Base-by-base conservation (phyloP, 2,888 invertebrate genomes). In the Pomacea canaliculata region DNA sequence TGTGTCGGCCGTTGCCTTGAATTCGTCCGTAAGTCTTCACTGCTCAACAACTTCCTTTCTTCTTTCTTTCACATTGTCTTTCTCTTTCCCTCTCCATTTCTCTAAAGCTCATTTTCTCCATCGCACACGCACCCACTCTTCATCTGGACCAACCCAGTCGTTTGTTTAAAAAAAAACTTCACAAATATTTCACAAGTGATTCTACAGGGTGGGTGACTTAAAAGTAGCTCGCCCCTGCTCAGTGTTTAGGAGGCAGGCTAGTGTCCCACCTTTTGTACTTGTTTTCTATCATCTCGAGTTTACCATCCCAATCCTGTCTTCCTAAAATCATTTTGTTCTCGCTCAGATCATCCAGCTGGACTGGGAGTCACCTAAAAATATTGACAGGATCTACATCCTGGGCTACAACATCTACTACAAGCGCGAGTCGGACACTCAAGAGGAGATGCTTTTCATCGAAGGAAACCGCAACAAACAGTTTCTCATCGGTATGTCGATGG, bases 351-450 rank as follows among this genome's bases (percentile, higher is more conserved):
- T 80, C 19, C 80, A 79, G 70, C 46, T 81, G 60, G 78, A 78
- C 69, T 81, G 81, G 81, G 78, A 77, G 19, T 63, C 79, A 2
- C 79, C 80, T 0, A 51, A n/a, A 7, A 65, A 62, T 37, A 71
- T 81, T 16, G 74, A 76, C 63, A 72, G 70, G 2, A 73, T 81
- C 73, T 81, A 79, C 65, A 81, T 81, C 63, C 74, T 70, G 23
- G 81, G 79, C 56, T 82, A 80, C 63, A 74, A 77, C 49, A 73
- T 82, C 16, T 79, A 81, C 78, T 79, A 80, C 56, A 76, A 71
- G 66, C 71, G 76, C 10, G 74, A 80, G 72, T 68, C 68, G 51
- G 79, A 78, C 59, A 79, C 77, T 37, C 76, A 78, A 63, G 60
- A 65, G 27, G 79, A 78, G 12, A 79, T 78, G 74, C 76, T 82